These are phyloP conservation scores for Gracilinanus agilis DNA, from an alignment of 2,113 vertebrate species.

Conservation along the genomic window DNA sequence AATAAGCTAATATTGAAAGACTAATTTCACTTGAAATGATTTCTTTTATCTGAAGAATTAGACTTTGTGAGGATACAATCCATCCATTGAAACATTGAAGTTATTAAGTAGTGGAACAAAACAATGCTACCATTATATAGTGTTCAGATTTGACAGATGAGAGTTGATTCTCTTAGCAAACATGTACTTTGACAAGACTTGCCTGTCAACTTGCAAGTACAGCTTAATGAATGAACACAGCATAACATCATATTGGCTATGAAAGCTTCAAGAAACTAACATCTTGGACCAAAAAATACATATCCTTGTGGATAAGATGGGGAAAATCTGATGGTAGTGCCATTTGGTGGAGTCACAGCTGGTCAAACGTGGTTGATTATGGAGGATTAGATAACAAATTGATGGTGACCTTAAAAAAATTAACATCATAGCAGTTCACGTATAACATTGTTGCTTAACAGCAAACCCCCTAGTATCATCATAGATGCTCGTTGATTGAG, in stretches of 20 bases:
- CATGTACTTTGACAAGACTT: constrained; percentile 54
- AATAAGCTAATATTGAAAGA: constrained; percentile 34
- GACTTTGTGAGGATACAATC: constrained; percentile 51
- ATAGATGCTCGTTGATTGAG: neutral
- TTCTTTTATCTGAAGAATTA: constrained; percentile 47
- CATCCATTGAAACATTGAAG: constrained; percentile 53
- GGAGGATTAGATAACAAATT: neutral
- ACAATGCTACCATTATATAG: neutral
- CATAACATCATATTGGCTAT: constrained; percentile 30
- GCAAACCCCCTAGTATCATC: neutral
- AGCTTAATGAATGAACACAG: constrained; percentile 53
- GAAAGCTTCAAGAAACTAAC: constrained; percentile 45
- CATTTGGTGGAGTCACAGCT: neutral
- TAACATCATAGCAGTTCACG: neutral
- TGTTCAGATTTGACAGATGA: constrained; percentile 52
- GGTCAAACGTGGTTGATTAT: neutral
- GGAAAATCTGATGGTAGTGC: neutral
- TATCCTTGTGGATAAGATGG: neutral
- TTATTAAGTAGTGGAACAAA: constrained; percentile 60
- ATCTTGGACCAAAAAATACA: constrained; percentile 23
- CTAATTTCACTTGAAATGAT: constrained; percentile 51
- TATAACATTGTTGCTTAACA: neutral
- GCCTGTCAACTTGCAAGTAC: constrained; percentile 42
- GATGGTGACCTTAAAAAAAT: neutral
- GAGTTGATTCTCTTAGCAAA: constrained; percentile 66